phyloP scores from a whole-genome alignment of 53 echinoderm and acorn worm species.

The Crossaster papposus region DNA sequence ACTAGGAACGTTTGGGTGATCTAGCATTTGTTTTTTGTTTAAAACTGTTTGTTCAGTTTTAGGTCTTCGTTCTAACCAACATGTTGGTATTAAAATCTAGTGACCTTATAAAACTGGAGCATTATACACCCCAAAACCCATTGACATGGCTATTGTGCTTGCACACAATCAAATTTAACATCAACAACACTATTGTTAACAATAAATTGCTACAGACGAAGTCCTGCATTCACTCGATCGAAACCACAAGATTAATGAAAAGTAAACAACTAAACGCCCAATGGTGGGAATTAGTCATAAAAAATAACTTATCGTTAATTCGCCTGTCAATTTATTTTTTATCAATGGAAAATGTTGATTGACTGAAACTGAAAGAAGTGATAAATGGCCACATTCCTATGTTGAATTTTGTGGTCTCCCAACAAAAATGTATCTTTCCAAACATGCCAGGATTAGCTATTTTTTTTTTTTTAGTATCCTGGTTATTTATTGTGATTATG shows the following conservation, averaged over 20 bases:
- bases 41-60: too few species aligned
- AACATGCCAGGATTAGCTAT: too few species aligned
- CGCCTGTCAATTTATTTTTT: neutral
- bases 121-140: neutral
- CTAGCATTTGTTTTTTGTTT: too few species aligned
- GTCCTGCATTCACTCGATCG: neutral
- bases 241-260: conserved; percentile 12
- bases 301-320: neutral
- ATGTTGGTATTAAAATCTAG: too few species aligned
- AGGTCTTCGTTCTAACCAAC: too few species aligned
- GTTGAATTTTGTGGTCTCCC: neutral
- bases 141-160: neutral
- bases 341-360: neutral
- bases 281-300: neutral
- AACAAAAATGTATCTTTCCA: neutral
- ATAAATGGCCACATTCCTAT: neutral
- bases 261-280: neutral
- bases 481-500: too few species aligned
- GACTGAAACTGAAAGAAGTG: neutral
- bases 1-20: neutral
- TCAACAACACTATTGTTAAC: neutral
- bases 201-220: neutral
- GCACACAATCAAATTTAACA: neutral
- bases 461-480: neutral
- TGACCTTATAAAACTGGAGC: neutral